Evolutionary conservation across 1,140 invertebrate species (phyloP).

Genomic region (Macrobrachium rosenbergii): DNA sequence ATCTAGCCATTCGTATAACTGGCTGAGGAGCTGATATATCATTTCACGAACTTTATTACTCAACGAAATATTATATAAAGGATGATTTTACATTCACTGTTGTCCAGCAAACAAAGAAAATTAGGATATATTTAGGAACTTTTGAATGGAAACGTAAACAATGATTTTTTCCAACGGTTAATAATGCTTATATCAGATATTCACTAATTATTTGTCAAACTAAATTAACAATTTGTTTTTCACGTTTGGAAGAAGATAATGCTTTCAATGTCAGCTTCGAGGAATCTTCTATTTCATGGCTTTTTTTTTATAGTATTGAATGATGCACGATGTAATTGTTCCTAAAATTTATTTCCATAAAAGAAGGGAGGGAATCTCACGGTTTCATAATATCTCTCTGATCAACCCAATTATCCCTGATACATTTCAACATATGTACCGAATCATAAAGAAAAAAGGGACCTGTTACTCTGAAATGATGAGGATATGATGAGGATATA

Average conservation of each 20-base stretch:
- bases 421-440: background rate
- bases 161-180: constrained; percentile 26
- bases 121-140: constrained; percentile 51
- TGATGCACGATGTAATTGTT: background rate
- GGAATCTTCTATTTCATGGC: constrained; percentile 7
- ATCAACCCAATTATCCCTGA: constrained; percentile 26
- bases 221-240: constrained; percentile 60
- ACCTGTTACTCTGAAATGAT: no score
- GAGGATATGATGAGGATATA: no score
- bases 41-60: constrained; percentile 35
- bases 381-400: constrained; percentile 18
- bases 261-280: constrained; percentile 58
- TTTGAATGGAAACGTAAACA: background rate
- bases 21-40: constrained; percentile 33
- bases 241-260: no score
- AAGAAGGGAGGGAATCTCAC: background rate
- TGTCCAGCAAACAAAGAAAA: constrained; percentile 53
- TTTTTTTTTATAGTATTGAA: background rate
- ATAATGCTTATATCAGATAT: constrained; percentile 35
- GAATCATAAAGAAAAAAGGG: constrained; percentile 4
- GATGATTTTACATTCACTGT: constrained; percentile 55
- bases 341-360: background rate
- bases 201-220: constrained; percentile 58
- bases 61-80: constrained; percentile 47
- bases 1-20: constrained; percentile 56